Conservation (phyloP, 2,888 invertebrate species). For the Caenorhabditis zanzibari region DNA sequence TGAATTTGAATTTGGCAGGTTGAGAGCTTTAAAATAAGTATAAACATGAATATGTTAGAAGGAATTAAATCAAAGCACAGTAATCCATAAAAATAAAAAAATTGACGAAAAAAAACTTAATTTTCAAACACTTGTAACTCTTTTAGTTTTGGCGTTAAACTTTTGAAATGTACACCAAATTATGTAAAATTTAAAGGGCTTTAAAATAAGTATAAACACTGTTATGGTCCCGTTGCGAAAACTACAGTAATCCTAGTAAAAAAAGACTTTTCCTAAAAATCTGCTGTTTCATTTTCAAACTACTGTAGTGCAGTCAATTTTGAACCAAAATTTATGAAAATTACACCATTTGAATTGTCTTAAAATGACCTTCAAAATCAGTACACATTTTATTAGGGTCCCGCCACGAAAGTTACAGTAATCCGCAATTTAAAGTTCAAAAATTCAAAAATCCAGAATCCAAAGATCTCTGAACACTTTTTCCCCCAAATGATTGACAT, state of each 20-base stretch:
- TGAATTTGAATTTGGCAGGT: not conserved
- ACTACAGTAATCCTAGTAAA: not conserved
- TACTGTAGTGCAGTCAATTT: not conserved
- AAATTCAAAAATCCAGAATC: too few species aligned
- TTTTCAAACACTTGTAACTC: too few species aligned
- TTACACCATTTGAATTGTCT: too few species aligned
- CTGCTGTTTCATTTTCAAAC: not conserved
- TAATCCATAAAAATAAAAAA: too few species aligned
- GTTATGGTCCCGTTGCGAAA: not conserved
- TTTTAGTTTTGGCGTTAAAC: too few species aligned
- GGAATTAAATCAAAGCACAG: too few species aligned
- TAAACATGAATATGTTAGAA: not conserved
- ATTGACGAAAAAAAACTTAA: too few species aligned
- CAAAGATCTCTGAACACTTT: not conserved
- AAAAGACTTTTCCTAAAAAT: not conserved
- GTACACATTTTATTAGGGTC: too few species aligned
- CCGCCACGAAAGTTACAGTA: too few species aligned
- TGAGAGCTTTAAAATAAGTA: not conserved
- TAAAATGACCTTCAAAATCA: too few species aligned
- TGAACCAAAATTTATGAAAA: not conserved
- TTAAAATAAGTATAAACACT: not conserved
- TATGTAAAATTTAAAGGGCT: not conserved
- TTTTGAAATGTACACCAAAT: too few species aligned
- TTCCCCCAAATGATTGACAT: conserved; percentile 20
- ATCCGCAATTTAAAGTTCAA: not conserved